Percentiles rank a stretch among this genome's conserved stretches.
phyloP scores from a whole-genome alignment of 2,113 vertebrate genomes.

The Elanoides forficatus region DNA sequence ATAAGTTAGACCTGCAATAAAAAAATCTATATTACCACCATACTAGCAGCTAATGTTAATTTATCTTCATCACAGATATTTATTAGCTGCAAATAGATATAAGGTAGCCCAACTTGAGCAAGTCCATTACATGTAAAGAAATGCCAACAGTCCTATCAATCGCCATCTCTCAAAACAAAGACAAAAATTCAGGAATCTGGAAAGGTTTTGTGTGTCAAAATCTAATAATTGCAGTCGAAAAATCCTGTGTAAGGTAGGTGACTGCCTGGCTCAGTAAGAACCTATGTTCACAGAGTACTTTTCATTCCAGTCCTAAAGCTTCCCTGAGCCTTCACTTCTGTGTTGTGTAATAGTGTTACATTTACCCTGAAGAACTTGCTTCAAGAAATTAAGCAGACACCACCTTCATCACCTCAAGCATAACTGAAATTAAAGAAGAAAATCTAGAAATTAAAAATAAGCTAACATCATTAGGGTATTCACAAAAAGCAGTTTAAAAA shows the following conservation, averaged over 20 bases:
- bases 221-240: background rate
- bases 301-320: background rate
- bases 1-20: background rate
- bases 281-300: background rate
- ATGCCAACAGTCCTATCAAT: background rate
- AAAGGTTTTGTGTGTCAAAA: background rate
- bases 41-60: background rate
- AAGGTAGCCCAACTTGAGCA: background rate
- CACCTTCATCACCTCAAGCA: background rate
- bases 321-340: background rate
- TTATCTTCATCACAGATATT: background rate
- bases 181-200: background rate
- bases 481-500: background rate
- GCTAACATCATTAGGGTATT: background rate
- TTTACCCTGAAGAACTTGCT: background rate
- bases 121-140: background rate
- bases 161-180: background rate
- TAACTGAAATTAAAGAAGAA: background rate
- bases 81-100: background rate
- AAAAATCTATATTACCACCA: background rate
- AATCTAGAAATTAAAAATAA: background rate
- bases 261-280: background rate
- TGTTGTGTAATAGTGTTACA: background rate
- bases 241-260: background rate
- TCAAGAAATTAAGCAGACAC: background rate